Base-by-base conservation (phyloP, 1,140 invertebrate genomes). In the fruit fly (Drosophila melanogaster) region DNA sequence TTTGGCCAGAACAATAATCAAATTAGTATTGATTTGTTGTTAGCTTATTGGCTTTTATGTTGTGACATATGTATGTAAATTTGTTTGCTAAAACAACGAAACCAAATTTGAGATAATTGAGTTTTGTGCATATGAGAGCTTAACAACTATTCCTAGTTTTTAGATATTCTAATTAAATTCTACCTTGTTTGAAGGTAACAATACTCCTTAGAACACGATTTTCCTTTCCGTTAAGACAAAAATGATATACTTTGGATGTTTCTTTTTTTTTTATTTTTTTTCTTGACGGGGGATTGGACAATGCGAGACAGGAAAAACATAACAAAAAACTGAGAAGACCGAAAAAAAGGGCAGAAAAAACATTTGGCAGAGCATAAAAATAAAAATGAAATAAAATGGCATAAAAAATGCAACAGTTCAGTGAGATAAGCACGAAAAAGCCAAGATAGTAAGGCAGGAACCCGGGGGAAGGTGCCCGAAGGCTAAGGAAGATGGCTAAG, bases 331-430 rank as follows among this genome's bases (percentile, higher is more conserved):
- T 44, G 38, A n/a, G 17, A 60, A 51, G 54, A 60, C 26, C 46
- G 37, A 47, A 40, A 71, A 61, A 22, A 46, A 43, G 47, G 35
- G 41, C 24, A 38, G 57, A 73, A 61, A 73, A 72, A 62, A 55
- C 60, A 81, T 67, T 81, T 71, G 72, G 72, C 58, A 53, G 30
- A 84, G 72, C 83, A 77, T 79, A 77, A 81, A 86, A 87, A 83
- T 83, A 89, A 87, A 78, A 71, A 74, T 74, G 60, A 74, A 79
- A 79, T 79, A 79, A 80, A 78, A 79, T 83, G 51, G 71, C 76
- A 87, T 87, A 73, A 87, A 87, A 87, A 87, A 87, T 87, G 83
- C 83, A 87, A 87, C 84, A 86, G 79, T 81, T 54, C 46, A 50
- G 61, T 67, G 56, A 49, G 71, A 84, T 83, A 79, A 83, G 66